These are phyloP conservation scores for Ormyrus thymus DNA, from an alignment of 2,888 invertebrate genomes.

Conservation along the genomic window DNA sequence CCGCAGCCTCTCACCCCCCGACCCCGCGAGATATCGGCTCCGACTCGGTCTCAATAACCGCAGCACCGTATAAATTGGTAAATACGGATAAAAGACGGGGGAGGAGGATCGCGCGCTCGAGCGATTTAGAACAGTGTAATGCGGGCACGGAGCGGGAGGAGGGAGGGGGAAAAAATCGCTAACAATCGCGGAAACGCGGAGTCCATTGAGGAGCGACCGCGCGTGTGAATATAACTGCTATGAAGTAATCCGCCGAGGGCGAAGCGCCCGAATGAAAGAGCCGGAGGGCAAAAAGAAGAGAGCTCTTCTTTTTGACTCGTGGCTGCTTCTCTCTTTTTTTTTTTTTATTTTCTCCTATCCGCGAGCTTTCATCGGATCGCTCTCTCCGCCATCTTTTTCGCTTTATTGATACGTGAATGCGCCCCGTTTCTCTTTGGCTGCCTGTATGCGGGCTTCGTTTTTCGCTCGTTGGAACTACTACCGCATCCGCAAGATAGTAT, in stretches of 20 bases:
- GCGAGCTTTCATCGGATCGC: slow-evolving; percentile 47
- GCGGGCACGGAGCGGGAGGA: background rate
- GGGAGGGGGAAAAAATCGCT: slow-evolving; percentile 62
- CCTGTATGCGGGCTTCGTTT: background rate
- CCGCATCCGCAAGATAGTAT: slow-evolving; percentile 8
- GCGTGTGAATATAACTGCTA: slow-evolving; percentile 72
- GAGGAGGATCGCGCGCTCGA: slow-evolving; percentile 61
- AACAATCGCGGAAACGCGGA: slow-evolving; percentile 68
- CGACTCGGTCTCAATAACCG: slow-evolving; percentile 6
- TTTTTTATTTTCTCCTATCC: slow-evolving; percentile 1
- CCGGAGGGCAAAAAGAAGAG: slow-evolving; percentile 14
- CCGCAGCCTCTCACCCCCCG: no score
- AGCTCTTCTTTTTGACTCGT: slow-evolving; percentile 16
- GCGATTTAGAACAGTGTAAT: slow-evolving; percentile 66
- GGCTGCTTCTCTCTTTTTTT: slow-evolving; percentile 7
- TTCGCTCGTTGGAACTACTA: slow-evolving; percentile 17
- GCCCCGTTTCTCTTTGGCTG: slow-evolving; percentile 43
- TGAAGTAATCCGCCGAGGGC: slow-evolving; percentile 55
- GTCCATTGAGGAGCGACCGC: slow-evolving; percentile 69
- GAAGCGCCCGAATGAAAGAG: slow-evolving; percentile 46
- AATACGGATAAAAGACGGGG: slow-evolving; percentile 64
- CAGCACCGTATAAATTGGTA: slow-evolving; percentile 60
- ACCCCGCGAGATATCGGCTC: background rate
- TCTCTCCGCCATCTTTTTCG: slow-evolving; percentile 51
- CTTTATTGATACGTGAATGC: slow-evolving; percentile 49